Base-by-base conservation (phyloP, 2,113 vertebrate genomes). In the Gadus chalcogrammus region DNA sequence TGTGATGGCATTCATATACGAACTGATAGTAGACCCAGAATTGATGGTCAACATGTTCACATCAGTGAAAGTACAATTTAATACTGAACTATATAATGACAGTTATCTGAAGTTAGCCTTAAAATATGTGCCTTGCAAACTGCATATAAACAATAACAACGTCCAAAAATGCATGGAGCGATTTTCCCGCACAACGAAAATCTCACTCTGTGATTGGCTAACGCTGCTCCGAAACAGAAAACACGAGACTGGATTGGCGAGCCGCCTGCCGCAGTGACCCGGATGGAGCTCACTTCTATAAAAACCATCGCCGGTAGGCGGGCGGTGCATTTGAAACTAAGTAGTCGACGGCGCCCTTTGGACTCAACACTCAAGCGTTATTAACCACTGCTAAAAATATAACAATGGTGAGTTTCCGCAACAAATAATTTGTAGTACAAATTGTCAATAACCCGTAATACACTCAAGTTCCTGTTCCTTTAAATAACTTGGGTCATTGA, bases 381-480 rank as follows among this genome's bases (percentile, higher is more conserved):
- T 24, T 53, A 63, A 31, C 35, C 55, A 70, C 48, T 22, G 63
- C 1, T 38, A 61, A 5, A n/a, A 61, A 68, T 71, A 70, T 52
- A 72, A 88, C 69, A 7, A 89, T 89, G 88, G 88, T 88, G 20
- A 64, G 81, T 61, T 2, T 35, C 8, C 12, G 12, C 7, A 48
- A 48, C 7, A 2, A 48, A 7, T 18, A 0, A 7, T 75, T 0
- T 5, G 22, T 3, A 24, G 56, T 1, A 6, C 0, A 4, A 9
- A 12, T 17, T 16, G 4, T 20, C 12, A 3, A 1, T 4, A 0
- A 1, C 3, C 0, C 2, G 1, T 1, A 4, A 2, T n/a, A 12
- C 15, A 0, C 2, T 0, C 11, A 1, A 0, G 0, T 24, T 0
- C 1, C 5, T 0, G 3, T 9, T 20, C 28, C 0, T 27, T 1